These are phyloP conservation scores for Trachelus stipa DNA, from an alignment of 2,888 invertebrate species.

Conservation along the genomic window DNA sequence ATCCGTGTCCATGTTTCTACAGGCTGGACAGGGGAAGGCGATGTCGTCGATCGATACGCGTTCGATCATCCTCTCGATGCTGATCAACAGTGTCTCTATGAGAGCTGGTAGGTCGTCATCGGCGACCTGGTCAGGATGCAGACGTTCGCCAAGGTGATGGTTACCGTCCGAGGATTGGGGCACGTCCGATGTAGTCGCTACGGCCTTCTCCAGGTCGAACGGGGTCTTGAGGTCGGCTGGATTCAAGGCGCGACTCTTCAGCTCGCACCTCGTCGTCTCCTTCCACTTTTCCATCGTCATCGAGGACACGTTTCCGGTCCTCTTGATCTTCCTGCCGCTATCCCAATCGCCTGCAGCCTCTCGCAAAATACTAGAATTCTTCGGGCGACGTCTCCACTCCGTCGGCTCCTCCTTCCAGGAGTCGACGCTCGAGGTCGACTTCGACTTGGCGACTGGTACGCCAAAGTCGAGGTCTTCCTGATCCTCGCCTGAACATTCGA, in stretches of 20 bases:
- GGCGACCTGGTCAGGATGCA: constrained; percentile 45
- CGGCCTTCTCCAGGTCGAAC: constrained; percentile 49
- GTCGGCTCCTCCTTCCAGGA: constrained; percentile 47
- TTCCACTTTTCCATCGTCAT: constrained; percentile 56
- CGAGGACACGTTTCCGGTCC: constrained; percentile 52
- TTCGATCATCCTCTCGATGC: constrained; percentile 78
- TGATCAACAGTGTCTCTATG: constrained; percentile 75
- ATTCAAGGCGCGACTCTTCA: constrained; percentile 45
- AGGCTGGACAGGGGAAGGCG: constrained; percentile 72
- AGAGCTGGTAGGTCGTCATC: constrained; percentile 73
- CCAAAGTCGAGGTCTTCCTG: constrained; percentile 16
- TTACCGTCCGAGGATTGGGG: neutral
- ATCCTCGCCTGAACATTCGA: constrained; percentile 11
- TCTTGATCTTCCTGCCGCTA: constrained; percentile 36
- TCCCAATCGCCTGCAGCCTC: constrained; percentile 24
- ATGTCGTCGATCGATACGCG: constrained; percentile 76
- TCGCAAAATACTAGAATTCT: constrained; percentile 46
- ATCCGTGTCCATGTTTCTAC: constrained; percentile 62
- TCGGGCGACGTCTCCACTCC: constrained; percentile 35
- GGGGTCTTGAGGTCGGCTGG: constrained; percentile 59
- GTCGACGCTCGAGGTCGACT: constrained; percentile 54
- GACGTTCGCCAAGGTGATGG: constrained; percentile 14
- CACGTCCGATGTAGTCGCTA: constrained; percentile 15
- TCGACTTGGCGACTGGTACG: constrained; percentile 49
- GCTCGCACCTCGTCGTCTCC: constrained; percentile 45